Evolutionary conservation across 1,140 invertebrate genomes (phyloP), one percentile per base, ranked within the genome.

Genomic region (Trypoxylus dichotomus): DNA sequence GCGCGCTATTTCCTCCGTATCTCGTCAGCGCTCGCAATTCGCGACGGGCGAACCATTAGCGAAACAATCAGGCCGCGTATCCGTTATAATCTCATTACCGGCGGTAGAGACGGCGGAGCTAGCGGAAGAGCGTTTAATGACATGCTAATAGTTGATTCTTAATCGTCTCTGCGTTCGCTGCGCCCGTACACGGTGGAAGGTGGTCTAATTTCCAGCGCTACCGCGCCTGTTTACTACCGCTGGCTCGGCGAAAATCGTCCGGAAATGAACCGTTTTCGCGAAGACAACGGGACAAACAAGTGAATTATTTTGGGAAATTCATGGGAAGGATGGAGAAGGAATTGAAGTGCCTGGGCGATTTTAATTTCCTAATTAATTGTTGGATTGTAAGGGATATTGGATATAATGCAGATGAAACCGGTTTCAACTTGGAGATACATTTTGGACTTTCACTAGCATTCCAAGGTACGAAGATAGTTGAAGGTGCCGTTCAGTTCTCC

Each of bases 121-220:
- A 63, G 13, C 60, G 60, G 60, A 63, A 24, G 19, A 15, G 8
- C 21, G 25, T 63, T 27, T 63, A 63, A 63, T 63, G 60, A 63
- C 60, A 63, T 63, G 60, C 60, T 63, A 63, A 63, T 63, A 15
- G 60, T 63, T 63, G 19, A 63, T 24, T 63, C 60, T 63, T 63
- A 24, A 24, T 63, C n/a, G 21, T 24, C 25, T 58, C 3, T 63
- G 19, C 25, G 60, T 63, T 63, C 19, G 19, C 7, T 7, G 32
- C 32, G 32, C 32, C 32, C 2, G 32, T 5, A 37, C 32, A 7
- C 10, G 10, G 5, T 37, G 5, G 32, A 13, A 3, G 1, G 47
- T 3, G 21, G 15, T 21, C 47, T n/a, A 19, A 19, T 58, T 21
- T 3, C 2, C 0, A 21, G 47, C 13, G 3, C 15, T n/a, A n/a